Base-by-base conservation (phyloP, 2,888 invertebrate species). In the Nudaria mundana region DNA sequence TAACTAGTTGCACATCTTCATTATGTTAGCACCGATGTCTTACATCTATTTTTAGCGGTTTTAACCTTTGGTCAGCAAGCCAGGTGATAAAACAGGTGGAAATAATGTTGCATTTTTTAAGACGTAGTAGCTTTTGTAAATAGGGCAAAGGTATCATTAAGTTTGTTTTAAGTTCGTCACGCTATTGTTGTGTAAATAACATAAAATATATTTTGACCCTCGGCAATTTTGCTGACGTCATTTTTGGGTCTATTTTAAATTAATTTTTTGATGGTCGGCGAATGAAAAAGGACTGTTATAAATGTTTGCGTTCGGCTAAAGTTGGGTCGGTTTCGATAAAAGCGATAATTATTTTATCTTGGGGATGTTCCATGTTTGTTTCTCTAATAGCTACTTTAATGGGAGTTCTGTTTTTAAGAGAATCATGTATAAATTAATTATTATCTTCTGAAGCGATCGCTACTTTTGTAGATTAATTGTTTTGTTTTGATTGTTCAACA, bases 271-370 rank as follows among this genome's bases (percentile, higher is more conserved):
- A 60, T 59, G 52, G 66, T 65, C 65, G 64, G 50, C 56, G 65
- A 70, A 76, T 81, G 68, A 76, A 74, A 72, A 69, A 35, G 16
- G 66, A 66, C 72, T 76, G 49, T 53, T 69, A 60, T 51, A 47
- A 56, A 41, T 56, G 60, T 63, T 66, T 62, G 50, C 44, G 44
- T 54, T 57, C 56, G 51, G 23, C 39, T 39, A 37, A 37, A 32
- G 44, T 42, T 34, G 44, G 67, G 62, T 71, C 75, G 76, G 75
- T 64, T 52, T 48, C 76, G 81, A 81, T 87, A 77, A 83, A 87
- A 78, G 82, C 77, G 83, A 81, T 86, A 84, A 88, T 88, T 87
- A 85, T 86, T 87, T 84, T 84, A 87, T 84, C 76, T 80, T 71
- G 62, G 60, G 67, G 74, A 75, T 76, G 81, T 77, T 76, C 66